Evolutionary conservation across 2,888 invertebrate genomes (phyloP).

Genomic region (Sinotaia quadrata): DNA sequence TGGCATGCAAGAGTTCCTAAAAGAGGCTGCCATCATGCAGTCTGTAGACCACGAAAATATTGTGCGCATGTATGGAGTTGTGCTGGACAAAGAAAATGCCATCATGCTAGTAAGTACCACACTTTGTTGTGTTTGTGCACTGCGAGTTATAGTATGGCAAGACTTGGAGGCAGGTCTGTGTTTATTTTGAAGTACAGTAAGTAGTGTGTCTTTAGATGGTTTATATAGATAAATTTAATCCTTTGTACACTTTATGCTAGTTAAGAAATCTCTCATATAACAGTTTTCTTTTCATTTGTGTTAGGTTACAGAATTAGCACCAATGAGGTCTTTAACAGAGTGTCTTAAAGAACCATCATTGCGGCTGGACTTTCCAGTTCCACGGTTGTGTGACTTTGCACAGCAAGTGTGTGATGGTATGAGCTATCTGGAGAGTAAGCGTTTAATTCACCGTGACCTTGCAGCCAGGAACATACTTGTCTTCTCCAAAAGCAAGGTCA

Average conservation of each 20-base stretch:
- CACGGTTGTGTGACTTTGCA: slow-evolving; percentile 94
- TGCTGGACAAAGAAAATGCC: slow-evolving; percentile 87
- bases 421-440: slow-evolving; percentile 95
- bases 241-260: no score
- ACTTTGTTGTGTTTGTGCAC: not conserved
- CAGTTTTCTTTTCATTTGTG: slow-evolving; percentile 8
- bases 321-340: slow-evolving; percentile 92
- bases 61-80: slow-evolving; percentile 97
- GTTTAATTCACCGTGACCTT: slow-evolving; percentile 96
- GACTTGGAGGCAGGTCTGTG: no score
- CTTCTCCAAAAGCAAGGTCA: slow-evolving; percentile 90
- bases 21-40: slow-evolving; percentile 99
- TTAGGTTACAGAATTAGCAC: slow-evolving; percentile 94
- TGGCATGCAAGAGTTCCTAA: slow-evolving; percentile 95
- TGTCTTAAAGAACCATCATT: slow-evolving; percentile 94
- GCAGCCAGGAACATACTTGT: slow-evolving; percentile 98
- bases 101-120: slow-evolving; percentile 77
- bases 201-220: no score
- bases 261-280: no score
- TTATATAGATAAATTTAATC: no score
- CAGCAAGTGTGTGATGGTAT: slow-evolving; percentile 97
- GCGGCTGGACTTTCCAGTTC: slow-evolving; percentile 91
- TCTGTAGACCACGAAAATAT: slow-evolving; percentile 97
- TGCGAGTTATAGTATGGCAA: not conserved
- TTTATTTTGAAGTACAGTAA: no score